Evolutionary conservation across 2,113 vertebrate genomes (phyloP), one percentile per base, ranked within the genome.

Genomic region (Elachura formosa): DNA sequence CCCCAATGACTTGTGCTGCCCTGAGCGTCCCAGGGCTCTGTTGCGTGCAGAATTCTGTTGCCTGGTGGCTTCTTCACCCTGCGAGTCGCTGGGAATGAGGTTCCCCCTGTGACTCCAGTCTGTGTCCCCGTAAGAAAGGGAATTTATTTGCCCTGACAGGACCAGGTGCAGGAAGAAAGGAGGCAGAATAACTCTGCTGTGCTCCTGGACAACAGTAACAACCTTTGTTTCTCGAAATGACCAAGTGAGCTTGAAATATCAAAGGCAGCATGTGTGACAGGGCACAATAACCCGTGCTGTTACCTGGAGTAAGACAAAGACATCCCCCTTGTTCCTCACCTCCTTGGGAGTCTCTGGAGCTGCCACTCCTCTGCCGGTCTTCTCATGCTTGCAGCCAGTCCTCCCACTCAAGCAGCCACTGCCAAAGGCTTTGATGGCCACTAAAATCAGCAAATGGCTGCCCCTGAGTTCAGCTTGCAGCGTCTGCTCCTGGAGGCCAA

Each of bases 311-410:
- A 55, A 84, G 45, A 43, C 40, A 66, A 25, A 59, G 41, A 55
- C 8, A 25, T 71, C 4, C 28, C 13, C 2, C 14, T 33, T 2
- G 1, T 15, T 9, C 28, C 34, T 8, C 0, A 0, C 49, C 52
- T 92, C 34, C 43, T 49, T 6, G 2, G 20, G 13, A 75, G 25
- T 52, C 11, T 73, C 33, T 0, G 0, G 40, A 87, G 28, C 48
- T 0, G 0, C 25, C 25, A 20, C 41, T 80, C n/a, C 15, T 72
- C 62, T 92, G 25, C 23, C 0, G 0, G 8, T 58, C 48, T 79
- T 81, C 48, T 93, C 48, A 33, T 9, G 54, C 55, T 72, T 76
- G 21, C 40, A 71, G 38, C n/a, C 4, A 1, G 31, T 58, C 41
- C 38, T 84, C 15, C 46, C 26, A 8, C 71, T 82, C 56, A 33